phyloP scores from a whole-genome alignment of 2,888 invertebrate species.

The Disparrhopalites patrizii region DNA sequence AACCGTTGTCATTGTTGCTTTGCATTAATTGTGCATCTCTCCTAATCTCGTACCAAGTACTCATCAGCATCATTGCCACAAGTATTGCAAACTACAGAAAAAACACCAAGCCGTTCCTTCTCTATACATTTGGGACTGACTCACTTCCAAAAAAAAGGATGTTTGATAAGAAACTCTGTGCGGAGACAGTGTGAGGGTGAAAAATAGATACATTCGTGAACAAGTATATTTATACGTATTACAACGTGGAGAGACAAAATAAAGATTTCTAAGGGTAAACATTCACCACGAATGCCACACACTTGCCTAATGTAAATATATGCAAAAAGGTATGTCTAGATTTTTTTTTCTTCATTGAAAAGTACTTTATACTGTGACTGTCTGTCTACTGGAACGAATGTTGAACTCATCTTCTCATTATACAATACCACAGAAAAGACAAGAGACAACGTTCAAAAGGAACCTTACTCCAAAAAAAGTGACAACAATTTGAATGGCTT shows the following conservation, averaged over 20 bases:
- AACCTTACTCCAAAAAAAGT: background rate
- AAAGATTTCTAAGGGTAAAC: constrained; percentile 9
- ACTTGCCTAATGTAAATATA: constrained; percentile 12
- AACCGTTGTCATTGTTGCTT: constrained; percentile 21
- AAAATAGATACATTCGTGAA: background rate
- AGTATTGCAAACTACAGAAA: background rate
- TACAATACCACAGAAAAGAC: constrained; percentile 23
- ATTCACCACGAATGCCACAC: constrained; percentile 5
- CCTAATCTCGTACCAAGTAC: constrained; percentile 17
- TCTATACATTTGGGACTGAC: too few relatives aligned
- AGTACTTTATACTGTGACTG: background rate
- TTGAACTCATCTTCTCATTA: constrained; percentile 29
- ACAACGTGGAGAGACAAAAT: background rate
- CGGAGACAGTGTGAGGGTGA: too few relatives aligned
- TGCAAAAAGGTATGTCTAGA: constrained; percentile 1
- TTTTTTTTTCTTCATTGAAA: constrained; percentile 5
- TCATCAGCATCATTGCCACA: background rate
- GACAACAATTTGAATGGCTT: background rate
- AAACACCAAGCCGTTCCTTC: too few relatives aligned
- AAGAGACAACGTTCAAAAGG: constrained; percentile 11
- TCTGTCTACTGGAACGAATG: constrained; percentile 28
- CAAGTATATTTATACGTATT: background rate
- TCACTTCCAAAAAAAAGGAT: too few relatives aligned
- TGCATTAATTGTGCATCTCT: constrained; percentile 8
- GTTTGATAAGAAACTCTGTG: too few relatives aligned